Base-by-base conservation (phyloP, 2,797 vertebrate species). In the Rhabdomys pumilio region DNA sequence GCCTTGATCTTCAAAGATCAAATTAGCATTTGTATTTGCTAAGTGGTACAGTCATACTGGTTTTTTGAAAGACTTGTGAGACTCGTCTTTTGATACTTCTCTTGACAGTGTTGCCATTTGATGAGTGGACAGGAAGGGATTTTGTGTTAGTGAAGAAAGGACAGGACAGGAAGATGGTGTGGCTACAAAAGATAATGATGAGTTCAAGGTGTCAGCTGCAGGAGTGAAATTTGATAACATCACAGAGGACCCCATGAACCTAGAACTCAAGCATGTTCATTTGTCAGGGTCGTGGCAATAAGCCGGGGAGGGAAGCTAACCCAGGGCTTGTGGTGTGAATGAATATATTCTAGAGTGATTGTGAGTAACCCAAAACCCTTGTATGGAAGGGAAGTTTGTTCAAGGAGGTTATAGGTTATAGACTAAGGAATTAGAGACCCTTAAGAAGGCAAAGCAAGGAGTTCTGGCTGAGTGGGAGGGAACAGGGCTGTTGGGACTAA, bases 41-140 rank as follows among this genome's bases (percentile, higher is more conserved):
- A 57, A 90, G 24, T 50, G 47, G 92, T 81, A 47, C 13, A 31
- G 59, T 90, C 6, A 4, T 57, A 80, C 41, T 75, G 2, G 34
- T 14, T 63, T 85, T 85, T 83, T 87, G 44, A n/a, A 94, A 75
- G 87, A 84, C 47, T 80, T 79, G 9, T 80, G 31, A 84, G 81
- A 34, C 24, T 80, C 81, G 50, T 29, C 47, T 17, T 22, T 91
- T 53, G 69, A 9, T 38, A 95, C 0, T 95, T 89, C 57, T 19
- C 26, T 94, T 65, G 29, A 85, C 47, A 31, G 53, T 92, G 24
- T 80, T 97, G 34, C 63, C 19, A 4, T 94, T 94, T 81, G 69
- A 38, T 81, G 29, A 83, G 19, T 55, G 29, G 38, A 20, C 14
- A 38, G 53, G 41, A 93, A 34, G 63, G 75, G 50, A 86, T 17